These are phyloP conservation scores for Manis javanica DNA, from an alignment of 2,797 vertebrate species.

Conservation along the genomic window DNA sequence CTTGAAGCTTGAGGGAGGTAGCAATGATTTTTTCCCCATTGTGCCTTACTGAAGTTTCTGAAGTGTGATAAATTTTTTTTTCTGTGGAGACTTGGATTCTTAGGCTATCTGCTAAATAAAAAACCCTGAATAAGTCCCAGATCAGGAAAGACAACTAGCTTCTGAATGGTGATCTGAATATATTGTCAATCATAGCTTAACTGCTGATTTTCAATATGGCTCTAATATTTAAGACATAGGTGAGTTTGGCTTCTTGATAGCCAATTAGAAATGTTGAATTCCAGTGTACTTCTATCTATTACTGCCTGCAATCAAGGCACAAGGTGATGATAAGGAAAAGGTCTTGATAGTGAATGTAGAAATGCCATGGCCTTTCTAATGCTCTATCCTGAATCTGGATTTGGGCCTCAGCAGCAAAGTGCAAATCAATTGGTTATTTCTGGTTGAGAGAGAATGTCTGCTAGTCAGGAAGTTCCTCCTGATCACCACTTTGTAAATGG, in stretches of 20 bases:
- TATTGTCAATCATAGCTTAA: background rate
- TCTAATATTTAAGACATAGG: conserved; percentile 8
- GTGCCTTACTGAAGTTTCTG: background rate
- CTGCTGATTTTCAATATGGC: conserved; percentile 8
- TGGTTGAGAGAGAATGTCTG: background rate
- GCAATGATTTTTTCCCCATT: background rate
- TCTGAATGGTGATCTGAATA: background rate
- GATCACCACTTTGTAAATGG: background rate
- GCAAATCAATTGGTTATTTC: background rate
- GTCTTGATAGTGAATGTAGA: background rate
- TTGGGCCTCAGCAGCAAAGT: background rate
- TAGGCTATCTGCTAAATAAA: background rate
- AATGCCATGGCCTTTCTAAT: conserved; percentile 7
- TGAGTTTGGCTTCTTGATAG: conserved; percentile 3
- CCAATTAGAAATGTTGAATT: conserved; percentile 49
- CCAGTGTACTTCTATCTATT: background rate
- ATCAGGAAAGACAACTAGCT: background rate
- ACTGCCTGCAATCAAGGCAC: background rate
- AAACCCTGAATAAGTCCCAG: background rate
- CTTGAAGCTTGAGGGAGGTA: conserved; percentile 6
- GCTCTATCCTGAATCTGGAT: background rate
- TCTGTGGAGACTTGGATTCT: conserved; percentile 1
- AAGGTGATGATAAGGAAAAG: background rate
- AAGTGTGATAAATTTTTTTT: conserved; percentile 58
- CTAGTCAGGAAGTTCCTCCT: background rate